A percentile compares a stretch with the other conserved stretches of the same genome.
These are phyloP conservation scores for Eupithecia inturbata DNA, from an alignment of 2,888 invertebrate genomes.

Conservation along the genomic window DNA sequence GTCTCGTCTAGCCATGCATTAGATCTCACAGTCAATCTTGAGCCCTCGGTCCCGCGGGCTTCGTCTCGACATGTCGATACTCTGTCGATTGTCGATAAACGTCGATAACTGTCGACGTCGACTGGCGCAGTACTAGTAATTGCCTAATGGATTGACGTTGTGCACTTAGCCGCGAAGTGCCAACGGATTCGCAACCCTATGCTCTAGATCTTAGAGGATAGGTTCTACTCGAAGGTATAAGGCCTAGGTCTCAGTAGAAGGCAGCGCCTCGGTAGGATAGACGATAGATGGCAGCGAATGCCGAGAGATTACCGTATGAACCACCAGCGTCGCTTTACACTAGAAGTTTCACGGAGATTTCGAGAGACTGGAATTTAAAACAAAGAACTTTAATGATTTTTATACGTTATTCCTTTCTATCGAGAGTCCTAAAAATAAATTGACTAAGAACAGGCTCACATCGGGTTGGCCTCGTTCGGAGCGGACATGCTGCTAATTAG, in stretches of 20 bases:
- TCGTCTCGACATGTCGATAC: slow-evolving; percentile 14
- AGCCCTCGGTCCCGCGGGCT: background rate
- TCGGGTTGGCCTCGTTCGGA: too few species aligned
- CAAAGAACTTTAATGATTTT: too few species aligned
- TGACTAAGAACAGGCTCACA: too few species aligned
- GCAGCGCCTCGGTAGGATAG: background rate
- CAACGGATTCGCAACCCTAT: background rate
- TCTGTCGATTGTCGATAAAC: slow-evolving; percentile 26
- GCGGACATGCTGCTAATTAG: too few species aligned
- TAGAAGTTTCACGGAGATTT: background rate
- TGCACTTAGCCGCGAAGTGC: background rate
- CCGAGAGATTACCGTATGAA: background rate
- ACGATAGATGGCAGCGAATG: background rate
- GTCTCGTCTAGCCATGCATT: background rate
- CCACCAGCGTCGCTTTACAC: background rate
- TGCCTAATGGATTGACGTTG: slow-evolving; percentile 34
- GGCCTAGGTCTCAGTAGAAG: background rate
- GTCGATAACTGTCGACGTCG: slow-evolving; percentile 15
- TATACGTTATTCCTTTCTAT: too few species aligned
- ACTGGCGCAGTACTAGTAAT: slow-evolving; percentile 20
- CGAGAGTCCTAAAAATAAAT: too few species aligned
- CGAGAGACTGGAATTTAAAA: background rate
- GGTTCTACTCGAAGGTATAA: background rate
- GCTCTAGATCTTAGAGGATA: background rate
- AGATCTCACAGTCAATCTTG: background rate